Base-by-base conservation (phyloP, 2,797 vertebrate genomes). In the Austrolebias charrua region DNA sequence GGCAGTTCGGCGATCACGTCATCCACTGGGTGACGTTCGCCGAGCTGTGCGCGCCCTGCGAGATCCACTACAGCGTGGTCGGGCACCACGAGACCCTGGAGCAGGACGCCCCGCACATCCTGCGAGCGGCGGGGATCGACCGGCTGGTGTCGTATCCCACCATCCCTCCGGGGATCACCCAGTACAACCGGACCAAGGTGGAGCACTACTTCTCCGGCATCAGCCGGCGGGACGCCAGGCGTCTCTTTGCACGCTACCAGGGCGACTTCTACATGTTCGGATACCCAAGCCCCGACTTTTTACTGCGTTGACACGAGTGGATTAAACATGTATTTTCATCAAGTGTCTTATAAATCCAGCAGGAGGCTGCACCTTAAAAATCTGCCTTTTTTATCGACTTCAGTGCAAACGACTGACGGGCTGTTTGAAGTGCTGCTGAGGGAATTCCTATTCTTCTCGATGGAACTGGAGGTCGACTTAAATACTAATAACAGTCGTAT, bases 31-130 rank as follows among this genome's bases (percentile, higher is more conserved):
- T 95, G 73, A 98, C 96, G 0, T 99, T 96, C 0, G 91, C 94
- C 0, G 95, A 98, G 72, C 84, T 99, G 24, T 99, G 98, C 0
- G 97, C 98, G 0, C 97, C 98, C 0, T 99, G 97, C 6, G 94
- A 97, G 73, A 97, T 99, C 61, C 69, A 79, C 0, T 99, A 99
- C 71, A 95, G 91, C 5, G 91, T 93, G 15, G 92, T 99, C 0
- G 98, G 98, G 31, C 98, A 99, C 88, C 98, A 99, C 0, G 97
- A 99, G 88, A 98, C 95, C 0, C 91, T 99, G 82, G 96, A 98
- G 84, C 90, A 88, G 0, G 98, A 99, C 2, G 97, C 96, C 2
- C 93, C 95, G 0, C 91, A 95, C 73, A 98, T 99, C 84, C 83
- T 99, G 29, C 94, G 79, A 52, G 92, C 93, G 3, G 96, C 97